A percentile compares a stretch with the other conserved stretches of the same genome.
Evolutionary conservation across 1,140 invertebrate genomes (phyloP).

Genomic region (Drosophila nikananu): DNA sequence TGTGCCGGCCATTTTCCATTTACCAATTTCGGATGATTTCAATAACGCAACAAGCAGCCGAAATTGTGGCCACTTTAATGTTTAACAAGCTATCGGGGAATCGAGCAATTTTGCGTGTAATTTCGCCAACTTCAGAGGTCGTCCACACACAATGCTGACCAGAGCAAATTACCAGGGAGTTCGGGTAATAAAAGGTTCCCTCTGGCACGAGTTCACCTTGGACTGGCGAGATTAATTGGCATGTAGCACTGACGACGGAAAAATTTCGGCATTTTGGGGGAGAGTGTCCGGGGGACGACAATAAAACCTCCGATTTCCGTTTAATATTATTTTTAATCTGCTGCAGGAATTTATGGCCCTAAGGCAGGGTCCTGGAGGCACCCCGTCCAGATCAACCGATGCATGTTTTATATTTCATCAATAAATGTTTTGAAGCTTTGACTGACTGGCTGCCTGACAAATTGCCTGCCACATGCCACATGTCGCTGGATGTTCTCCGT

Average conservation of each 20-base stretch:
- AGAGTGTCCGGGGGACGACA: slow-evolving; percentile 42
- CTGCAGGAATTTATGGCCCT: slow-evolving; percentile 64
- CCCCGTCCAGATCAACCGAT: slow-evolving; percentile 27
- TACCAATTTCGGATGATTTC: slow-evolving; percentile 39
- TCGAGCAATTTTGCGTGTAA: slow-evolving; percentile 74
- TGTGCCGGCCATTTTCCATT: slow-evolving; percentile 26
- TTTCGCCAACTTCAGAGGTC: slow-evolving; percentile 42
- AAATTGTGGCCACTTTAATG: slow-evolving; percentile 77
- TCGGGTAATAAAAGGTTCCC: slow-evolving; percentile 22
- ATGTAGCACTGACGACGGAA: slow-evolving; percentile 28
- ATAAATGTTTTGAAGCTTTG: slow-evolving; percentile 63
- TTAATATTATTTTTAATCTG: slow-evolving; percentile 83
- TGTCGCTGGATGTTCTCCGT: slow-evolving; percentile 17
- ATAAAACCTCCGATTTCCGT: slow-evolving; percentile 79
- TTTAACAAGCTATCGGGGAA: slow-evolving; percentile 66
- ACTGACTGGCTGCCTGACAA: slow-evolving; percentile 24
- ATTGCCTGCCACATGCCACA: slow-evolving; percentile 62
- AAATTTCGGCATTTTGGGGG: background rate
- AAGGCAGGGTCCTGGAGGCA: slow-evolving; percentile 12
- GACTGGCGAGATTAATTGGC: slow-evolving; percentile 72
- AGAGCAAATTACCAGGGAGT: slow-evolving; percentile 51
- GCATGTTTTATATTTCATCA: slow-evolving; percentile 78
- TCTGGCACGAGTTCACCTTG: slow-evolving; percentile 34
- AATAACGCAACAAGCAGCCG: slow-evolving; percentile 44
- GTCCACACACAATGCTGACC: slow-evolving; percentile 51